Evolutionary conservation across 2,113 vertebrate species (phyloP), one percentile per base, ranked within the genome.

Genomic region (Paramormyrops kingsleyae): DNA sequence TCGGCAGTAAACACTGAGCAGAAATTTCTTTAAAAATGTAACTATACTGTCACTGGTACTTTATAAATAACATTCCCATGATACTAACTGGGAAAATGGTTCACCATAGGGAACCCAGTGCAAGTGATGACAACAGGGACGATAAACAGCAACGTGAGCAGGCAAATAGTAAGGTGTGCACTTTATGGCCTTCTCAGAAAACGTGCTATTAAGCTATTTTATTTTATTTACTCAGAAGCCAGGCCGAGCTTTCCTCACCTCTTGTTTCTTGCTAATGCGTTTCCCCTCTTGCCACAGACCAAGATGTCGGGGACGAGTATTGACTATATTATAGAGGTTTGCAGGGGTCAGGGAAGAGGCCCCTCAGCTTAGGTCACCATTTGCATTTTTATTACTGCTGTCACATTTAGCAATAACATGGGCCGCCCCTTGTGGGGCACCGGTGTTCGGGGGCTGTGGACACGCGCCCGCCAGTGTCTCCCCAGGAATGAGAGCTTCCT

Each of bases 371-470:
- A 94, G 93, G 90, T 92, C 92, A 87, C 89, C 89, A 97, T 97
- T 97, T 96, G 95, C 96, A 96, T 97, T 97, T 97, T 97, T 96
- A 96, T 97, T 97, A 93, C 94, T 74, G 86, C 93, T 95, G 94
- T 95, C 93, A 91, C 93, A 91, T 94, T 92, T 92, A 92, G 93
- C 92, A 91, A 94, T 96, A 95, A 96, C 94, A 93, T 93, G 93
- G 50, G 24, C 35, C 31, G 47, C 88, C 83, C 80, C 24, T 5
- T 19, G 85, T 15, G 13, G n/a, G 50, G n/a, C 49, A 35, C 21
- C n/a, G 31, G 24, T 39, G 80, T 10, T 93, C 92, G 93, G 94
- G 95, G 95, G 95, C 94, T 94, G 92, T 91, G 53, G 91, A 89
- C 93, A 90, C 92, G 94, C 94, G 91, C 91, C 94, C 94, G 66